phyloP scores from a whole-genome alignment of 2,797 vertebrate genomes.

The Acridotheres tristis region DNA sequence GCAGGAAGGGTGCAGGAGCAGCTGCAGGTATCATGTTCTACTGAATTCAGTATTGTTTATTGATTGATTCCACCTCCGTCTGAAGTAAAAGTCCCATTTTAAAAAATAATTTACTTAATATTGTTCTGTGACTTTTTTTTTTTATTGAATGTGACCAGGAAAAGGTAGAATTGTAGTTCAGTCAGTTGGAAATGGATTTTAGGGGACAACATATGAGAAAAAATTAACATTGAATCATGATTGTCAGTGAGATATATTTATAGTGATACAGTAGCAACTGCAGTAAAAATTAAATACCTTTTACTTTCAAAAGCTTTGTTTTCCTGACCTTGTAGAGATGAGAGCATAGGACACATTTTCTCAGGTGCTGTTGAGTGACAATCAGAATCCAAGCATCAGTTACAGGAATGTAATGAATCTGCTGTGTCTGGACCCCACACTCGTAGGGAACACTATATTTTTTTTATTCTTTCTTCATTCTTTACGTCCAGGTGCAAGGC shows the following conservation, averaged over 20 bases:
- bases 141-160: not conserved
- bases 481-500: not conserved
- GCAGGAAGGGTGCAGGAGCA: not conserved
- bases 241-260: not conserved
- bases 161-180: not conserved
- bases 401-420: not conserved
- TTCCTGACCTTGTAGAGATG: not conserved
- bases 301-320: not conserved
- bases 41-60: not conserved
- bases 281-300: not conserved
- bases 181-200: not conserved
- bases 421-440: not conserved
- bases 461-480: not conserved
- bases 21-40: not conserved
- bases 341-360: not conserved
- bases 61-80: not conserved
- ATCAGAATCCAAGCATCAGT: not conserved
- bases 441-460: accelerated
- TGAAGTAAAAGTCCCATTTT: not conserved
- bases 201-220: not conserved
- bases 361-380: not conserved
- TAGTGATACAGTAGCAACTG: not conserved
- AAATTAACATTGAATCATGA: not conserved
- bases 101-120: not conserved
- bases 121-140: not conserved